Base-by-base conservation (phyloP, 2,113 vertebrate species). In the Platichthys stellatus region DNA sequence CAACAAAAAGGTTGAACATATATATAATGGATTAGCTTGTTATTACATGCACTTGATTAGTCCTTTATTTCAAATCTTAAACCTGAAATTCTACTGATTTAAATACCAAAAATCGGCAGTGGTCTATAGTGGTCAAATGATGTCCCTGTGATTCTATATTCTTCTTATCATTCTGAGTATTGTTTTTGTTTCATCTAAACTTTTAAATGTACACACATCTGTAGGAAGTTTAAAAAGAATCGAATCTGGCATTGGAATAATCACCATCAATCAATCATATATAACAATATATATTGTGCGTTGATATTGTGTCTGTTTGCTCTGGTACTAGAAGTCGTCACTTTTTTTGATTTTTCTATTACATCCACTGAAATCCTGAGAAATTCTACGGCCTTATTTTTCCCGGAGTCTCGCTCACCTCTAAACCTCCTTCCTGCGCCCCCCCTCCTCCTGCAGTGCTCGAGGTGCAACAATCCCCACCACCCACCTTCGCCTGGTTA, bases 401-500 rank as follows among this genome's bases (percentile, higher is more conserved):
- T 53, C 3, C 13, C 13, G 7, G 1, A 72, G n/a, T 57, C 35
- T 28, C 4, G 28, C 56, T 87, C 45, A 58, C 59, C 54, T 75
- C 65, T 43, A 72, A 83, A 45, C 43, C 21, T 40, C 65, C 31
- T 80, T 85, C 79, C 28, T 81, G 51, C 64, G 76, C 61, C 68
- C 20, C 24, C 24, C 65, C 47, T 70, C 58, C 56, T 66, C 74
- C 71, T 38, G 61, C 75, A 54, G 40, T 5, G 63, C 86, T 86
- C 5, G 57, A 86, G 85, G 90, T 85, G 66, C 61, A 83, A 72
- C 81, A 58, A 56, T 81, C 80, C 73, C 67, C 51, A 56, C 76
- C 84, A 81, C 81, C 88, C 81, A 70, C 83, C 81, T 83, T 76
- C 20, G 54, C 76, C 78, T 80, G 83, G 87, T 93, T 93, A 94